Evolutionary conservation across 2,797 vertebrate species (phyloP), one percentile per base, ranked within the genome.

Genomic region (Thalassophryne amazonica): DNA sequence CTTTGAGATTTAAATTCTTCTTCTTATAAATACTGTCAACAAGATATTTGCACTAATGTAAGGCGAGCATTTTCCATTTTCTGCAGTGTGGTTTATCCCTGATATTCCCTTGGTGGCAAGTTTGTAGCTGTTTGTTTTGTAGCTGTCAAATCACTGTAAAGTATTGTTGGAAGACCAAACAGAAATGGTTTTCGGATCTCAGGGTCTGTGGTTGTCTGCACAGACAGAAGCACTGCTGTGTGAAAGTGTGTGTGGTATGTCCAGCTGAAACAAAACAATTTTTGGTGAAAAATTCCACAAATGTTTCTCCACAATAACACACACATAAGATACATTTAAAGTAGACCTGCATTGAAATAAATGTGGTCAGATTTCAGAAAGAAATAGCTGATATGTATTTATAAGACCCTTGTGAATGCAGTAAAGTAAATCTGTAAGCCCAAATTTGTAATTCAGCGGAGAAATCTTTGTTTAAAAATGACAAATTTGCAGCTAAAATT

Each of bases 91-190:
- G 3, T 9, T 29, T 36, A 31, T 35, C 41, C 35, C 39, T 39
- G 28, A 0, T n/a, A 13, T 48, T 40, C 33, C 19, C 60, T 55
- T 53, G 32, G 49, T 52, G 27, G 33, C 45, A 60, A 23, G 56
- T 68, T 69, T 64, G n/a, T n/a, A n/a, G n/a, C n/a, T n/a, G n/a
- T n/a, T n/a, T n/a, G 22, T 40, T 20, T 19, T 31, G 28, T 17
- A 20, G 14, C 29, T 40, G 24, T 18, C 24, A 40, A 24, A 67
- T 46, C 35, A 28, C 16, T 47, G 48, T 24, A 15, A 63, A 54
- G 63, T 30, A 48, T 53, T 45, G n/a, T 6, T 34, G 40, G 20
- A 39, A 67, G 34, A 75, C 23, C 20, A 66, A 71, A 68, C 19
- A 5, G 24, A 45, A 63, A 74, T 17, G 2, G 3, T 15, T 41